A percentile compares a stretch with the other conserved stretches of the same genome.
phyloP scores from a whole-genome alignment of 2,113 vertebrate species.

The Cryptomyrus ogoouensis region DNA sequence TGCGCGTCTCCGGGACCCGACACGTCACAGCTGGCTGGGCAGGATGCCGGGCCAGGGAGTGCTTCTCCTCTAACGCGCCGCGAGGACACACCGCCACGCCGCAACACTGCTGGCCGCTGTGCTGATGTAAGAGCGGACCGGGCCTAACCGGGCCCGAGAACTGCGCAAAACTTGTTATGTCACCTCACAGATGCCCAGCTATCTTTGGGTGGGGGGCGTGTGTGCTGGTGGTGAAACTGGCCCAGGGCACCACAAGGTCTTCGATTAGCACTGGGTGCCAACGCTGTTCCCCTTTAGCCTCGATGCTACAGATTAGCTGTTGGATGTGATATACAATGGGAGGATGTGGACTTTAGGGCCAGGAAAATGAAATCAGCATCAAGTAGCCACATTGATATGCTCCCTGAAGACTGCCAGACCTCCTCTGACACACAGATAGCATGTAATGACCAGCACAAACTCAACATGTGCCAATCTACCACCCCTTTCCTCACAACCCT shows the following conservation, averaged over 20 bases:
- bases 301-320: conserved; percentile 17
- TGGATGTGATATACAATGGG: conserved; percentile 2
- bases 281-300: background rate
- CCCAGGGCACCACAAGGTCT: background rate
- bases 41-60: background rate
- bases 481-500: background rate
- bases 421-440: background rate
- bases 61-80: background rate
- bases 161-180: background rate
- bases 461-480: background rate
- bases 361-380: background rate
- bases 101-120: background rate
- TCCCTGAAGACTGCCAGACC: background rate
- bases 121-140: background rate
- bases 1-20: background rate
- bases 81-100: background rate
- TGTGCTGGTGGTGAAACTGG: background rate
- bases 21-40: background rate
- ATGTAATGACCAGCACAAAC: background rate
- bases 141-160: background rate
- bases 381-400: background rate
- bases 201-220: background rate
- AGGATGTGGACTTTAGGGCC: background rate
- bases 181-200: background rate
- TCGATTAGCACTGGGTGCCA: background rate